Conservation (phyloP, 2,797 vertebrate species). For the Moxostoma hubbsi region DNA sequence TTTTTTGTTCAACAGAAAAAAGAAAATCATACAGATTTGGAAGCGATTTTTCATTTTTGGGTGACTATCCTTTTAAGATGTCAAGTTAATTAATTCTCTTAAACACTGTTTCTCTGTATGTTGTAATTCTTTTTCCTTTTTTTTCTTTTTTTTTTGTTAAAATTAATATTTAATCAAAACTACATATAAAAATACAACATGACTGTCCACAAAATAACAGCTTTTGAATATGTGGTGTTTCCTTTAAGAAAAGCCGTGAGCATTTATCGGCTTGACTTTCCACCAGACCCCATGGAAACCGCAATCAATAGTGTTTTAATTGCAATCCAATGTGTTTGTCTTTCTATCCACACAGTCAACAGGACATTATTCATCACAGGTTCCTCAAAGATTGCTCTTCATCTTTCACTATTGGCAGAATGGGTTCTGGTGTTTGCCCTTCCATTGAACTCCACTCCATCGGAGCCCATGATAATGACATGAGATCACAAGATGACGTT, state of each 20-base stretch:
- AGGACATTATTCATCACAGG: conserved; percentile 50
- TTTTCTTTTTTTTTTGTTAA: too few relatives aligned
- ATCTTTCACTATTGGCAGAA: conserved; percentile 49
- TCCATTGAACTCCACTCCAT: conserved; percentile 20
- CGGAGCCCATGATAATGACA: conserved; percentile 15
- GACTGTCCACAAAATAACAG: conserved; percentile 11
- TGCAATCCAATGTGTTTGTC: conserved; percentile 60
- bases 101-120: too few relatives aligned
- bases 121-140: too few relatives aligned
- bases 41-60: too few relatives aligned
- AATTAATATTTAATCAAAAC: too few relatives aligned
- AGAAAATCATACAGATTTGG: too few relatives aligned
- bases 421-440: conserved; percentile 44
- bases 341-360: conserved; percentile 52
- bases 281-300: conserved; percentile 46
- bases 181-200: neutral
- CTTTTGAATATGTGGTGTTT: neutral
- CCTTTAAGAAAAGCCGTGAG: conserved; percentile 43
- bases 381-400: conserved; percentile 54
- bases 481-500: conserved; percentile 1
- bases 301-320: conserved; percentile 63
- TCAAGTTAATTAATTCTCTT: too few relatives aligned
- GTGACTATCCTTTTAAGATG: too few relatives aligned
- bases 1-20: too few relatives aligned
- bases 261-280: conserved; percentile 53